Evolutionary conservation across 1,140 invertebrate genomes (phyloP).

Genomic region (Helicoverpa zea): DNA sequence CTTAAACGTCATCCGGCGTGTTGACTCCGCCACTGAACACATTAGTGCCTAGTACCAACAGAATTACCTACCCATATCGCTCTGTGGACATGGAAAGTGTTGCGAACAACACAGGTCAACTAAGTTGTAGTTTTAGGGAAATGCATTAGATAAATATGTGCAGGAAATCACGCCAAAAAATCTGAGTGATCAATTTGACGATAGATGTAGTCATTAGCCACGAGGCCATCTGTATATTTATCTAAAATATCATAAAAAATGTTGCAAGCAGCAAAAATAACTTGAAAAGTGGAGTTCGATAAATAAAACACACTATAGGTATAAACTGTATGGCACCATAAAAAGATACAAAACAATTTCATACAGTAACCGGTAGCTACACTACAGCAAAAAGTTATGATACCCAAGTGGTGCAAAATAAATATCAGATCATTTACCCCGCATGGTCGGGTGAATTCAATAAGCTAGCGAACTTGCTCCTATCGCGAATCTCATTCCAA

Average conservation of each 20-base stretch:
- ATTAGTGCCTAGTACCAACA: conserved; percentile 58
- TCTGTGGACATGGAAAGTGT: background rate
- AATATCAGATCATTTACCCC: background rate
- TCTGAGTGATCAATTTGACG: too few species aligned
- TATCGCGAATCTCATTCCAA: background rate
- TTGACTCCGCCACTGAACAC: conserved; percentile 70
- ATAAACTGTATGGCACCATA: background rate
- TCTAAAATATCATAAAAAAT: too few species aligned
- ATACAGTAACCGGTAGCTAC: background rate
- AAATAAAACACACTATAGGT: too few species aligned
- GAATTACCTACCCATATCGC: conserved; percentile 24
- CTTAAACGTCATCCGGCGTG: conserved; percentile 74
- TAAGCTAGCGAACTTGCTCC: conserved; percentile 12
- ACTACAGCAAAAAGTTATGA: too few species aligned
- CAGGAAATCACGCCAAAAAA: background rate
- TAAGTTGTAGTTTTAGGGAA: background rate
- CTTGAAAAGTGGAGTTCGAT: too few species aligned
- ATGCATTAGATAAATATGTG: background rate
- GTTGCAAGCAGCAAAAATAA: too few species aligned
- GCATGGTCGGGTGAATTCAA: conserved; percentile 17
- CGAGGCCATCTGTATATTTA: too few species aligned
- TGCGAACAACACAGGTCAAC: background rate
- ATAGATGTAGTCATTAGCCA: too few species aligned
- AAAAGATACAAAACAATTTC: background rate
- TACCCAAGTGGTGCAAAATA: background rate